Base-by-base conservation (phyloP, 2,113 vertebrate genomes). In the Dolichallabes microphthalmus region DNA sequence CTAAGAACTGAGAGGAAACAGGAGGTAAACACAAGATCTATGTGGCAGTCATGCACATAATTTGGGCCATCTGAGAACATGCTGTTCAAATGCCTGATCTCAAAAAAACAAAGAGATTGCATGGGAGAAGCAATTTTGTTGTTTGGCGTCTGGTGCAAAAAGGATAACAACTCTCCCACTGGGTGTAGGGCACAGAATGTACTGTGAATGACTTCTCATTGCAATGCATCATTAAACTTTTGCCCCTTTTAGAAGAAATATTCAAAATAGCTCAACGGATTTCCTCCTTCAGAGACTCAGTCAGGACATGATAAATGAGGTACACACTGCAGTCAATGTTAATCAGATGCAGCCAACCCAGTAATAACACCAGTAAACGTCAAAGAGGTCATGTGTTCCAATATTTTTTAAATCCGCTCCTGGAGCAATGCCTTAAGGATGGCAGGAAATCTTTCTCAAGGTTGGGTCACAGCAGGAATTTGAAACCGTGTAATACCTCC, bases 351-450 rank as follows among this genome's bases (percentile, higher is more conserved):
- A 85, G 61, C 83, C 83, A 74, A 57, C 58, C 50, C 83, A 60
- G 74, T 84, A 78, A 84, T 84, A 85, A 81, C 84, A 77, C 73
- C 74, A 55, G 73, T 78, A 78, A 84, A 84, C 63, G 71, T 75
- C 68, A 64, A 66, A 82, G 80, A 82, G 82, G 57, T 53, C 82
- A 64, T 19, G 50, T 60, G 2, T 45, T 32, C 39, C 27, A 76
- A 57, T 76, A 75, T 84, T 50, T 58, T 39, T 58, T 76, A 84
- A 84, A 75, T 76, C 71, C 50, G 45, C 27, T 64, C 50, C 75
- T 63, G 50, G 2, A 75, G 82, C 71, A 50, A 20, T 84, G 73
- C 60, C 27, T 30, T 45, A n/a, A 27, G 32, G 39, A 74, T 76
- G 82, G 45, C 57, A 63, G 25, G 53, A 82, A 60, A 30, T 53